Evolutionary conservation across 2,888 invertebrate species (phyloP), one percentile per base, ranked within the genome.

Genomic region (Epistrophella euchroma): DNA sequence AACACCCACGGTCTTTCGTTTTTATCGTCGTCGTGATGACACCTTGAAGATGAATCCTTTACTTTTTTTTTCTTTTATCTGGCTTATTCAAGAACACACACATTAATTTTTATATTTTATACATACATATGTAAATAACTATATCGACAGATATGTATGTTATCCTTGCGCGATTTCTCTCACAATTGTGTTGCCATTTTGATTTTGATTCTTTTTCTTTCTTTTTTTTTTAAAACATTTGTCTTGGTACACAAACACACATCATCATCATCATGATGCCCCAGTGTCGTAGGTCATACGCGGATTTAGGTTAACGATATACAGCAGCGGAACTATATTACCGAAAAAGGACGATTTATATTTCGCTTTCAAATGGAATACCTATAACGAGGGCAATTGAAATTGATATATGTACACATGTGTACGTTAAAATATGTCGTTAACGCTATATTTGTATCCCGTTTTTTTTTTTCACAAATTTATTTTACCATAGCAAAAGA

Each of bases 261-360:
- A 75, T 66, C 75, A 58, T 74, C 75, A 58, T 74, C 2, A 45
- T 40, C 6, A 17, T 28, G 71, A 52, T 72, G 76, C 60, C 85
- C 81, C 73, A 85, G 85, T 85, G 85, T 73, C 85, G 85, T 85
- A 85, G 84, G 84, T 85, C 84, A 85, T 80, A 80, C 75, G 84
- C 84, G 84, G 80, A 85, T 85, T 80, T 76, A 68, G 84, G 84
- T 85, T 85, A 85, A 85, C 84, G 76, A 85, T 80, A 85, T 85
- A 80, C 84, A 80, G 52, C 56, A 70, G 22, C 52, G 52, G 45
- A 74, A 64, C 75, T 77, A 62, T 60, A 73, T 70, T 75, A 60
- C 76, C 75, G 45, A 55, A 58, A 45, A 73, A 79, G 62, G 70
- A 71, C 60, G 73, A 73, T 47, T 66, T 66, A 19, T 66, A n/a